phyloP scores from a whole-genome alignment of 2,113 vertebrate genomes.

The Dryoscopus gambensis region DNA sequence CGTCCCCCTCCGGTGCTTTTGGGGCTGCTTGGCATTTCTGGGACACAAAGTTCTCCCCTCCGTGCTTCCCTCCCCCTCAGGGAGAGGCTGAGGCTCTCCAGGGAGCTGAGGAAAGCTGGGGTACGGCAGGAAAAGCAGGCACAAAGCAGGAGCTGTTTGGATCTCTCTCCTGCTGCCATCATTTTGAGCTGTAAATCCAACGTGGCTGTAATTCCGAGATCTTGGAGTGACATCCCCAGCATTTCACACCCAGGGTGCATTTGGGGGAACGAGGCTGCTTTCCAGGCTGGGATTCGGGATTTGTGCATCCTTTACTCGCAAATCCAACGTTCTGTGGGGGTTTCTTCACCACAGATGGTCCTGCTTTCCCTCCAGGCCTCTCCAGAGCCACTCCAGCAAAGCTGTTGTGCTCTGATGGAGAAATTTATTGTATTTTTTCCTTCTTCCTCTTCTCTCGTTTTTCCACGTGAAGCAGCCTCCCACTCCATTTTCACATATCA shows the following conservation, averaged over 20 bases:
- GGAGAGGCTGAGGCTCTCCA: not conserved
- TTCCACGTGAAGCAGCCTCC: not conserved
- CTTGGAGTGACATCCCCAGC: not conserved
- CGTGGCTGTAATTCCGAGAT: not conserved
- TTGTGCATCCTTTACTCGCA: not conserved
- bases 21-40: accelerated
- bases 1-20: not conserved
- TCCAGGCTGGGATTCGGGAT: not conserved
- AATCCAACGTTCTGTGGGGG: accelerated
- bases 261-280: accelerated
- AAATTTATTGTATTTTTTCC: not conserved
- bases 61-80: not conserved
- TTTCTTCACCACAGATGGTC: not conserved
- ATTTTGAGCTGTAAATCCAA: not conserved
- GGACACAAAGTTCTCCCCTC: not conserved
- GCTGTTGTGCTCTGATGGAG: not conserved
- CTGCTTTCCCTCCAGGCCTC: not conserved
- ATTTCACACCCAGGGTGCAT: accelerated
- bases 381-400: not conserved
- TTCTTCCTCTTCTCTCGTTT: not conserved
- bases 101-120: not conserved
- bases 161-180: not conserved
- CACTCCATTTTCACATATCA: not conserved
- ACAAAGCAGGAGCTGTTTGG: not conserved
- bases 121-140: not conserved